Percentiles rank a stretch among this genome's conserved stretches.
Evolutionary conservation across 2,797 vertebrate species (phyloP).

Genomic region (Apodemus agrarius): DNA sequence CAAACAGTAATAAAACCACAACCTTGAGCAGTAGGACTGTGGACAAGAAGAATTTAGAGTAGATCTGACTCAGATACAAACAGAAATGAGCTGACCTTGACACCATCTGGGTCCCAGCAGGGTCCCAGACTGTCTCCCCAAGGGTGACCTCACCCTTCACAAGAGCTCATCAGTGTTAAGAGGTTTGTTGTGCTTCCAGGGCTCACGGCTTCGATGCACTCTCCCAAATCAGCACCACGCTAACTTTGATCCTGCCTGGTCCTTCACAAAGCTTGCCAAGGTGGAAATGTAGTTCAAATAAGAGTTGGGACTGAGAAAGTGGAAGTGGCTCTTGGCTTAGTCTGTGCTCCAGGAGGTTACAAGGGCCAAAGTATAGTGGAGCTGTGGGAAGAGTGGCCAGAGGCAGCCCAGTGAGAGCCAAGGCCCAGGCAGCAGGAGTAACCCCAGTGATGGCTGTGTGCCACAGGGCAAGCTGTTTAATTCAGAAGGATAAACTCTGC

Average conservation of each 20-base stretch:
- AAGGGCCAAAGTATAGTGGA: conserved; percentile 35
- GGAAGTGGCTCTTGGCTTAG: conserved; percentile 40
- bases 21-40: background rate
- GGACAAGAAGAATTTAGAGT: background rate
- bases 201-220: background rate
- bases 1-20: background rate
- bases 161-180: background rate
- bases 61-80: background rate
- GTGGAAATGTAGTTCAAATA: conserved; percentile 33
- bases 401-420: background rate
- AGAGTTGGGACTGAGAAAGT: conserved; percentile 52
- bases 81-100: background rate
- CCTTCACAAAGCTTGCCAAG: conserved; percentile 36
- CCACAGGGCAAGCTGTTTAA: conserved; percentile 51
- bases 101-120: background rate
- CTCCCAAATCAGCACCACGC: background rate
- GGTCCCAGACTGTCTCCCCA: background rate
- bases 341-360: conserved; percentile 45
- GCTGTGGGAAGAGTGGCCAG: conserved; percentile 26
- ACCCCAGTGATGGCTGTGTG: background rate
- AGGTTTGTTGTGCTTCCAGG: background rate
- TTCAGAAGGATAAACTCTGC: conserved; percentile 18
- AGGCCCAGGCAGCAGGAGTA: background rate
- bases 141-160: background rate
- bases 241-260: background rate